phyloP scores from a whole-genome alignment of 1,140 invertebrate species.

The Zaprionus davidi region DNA sequence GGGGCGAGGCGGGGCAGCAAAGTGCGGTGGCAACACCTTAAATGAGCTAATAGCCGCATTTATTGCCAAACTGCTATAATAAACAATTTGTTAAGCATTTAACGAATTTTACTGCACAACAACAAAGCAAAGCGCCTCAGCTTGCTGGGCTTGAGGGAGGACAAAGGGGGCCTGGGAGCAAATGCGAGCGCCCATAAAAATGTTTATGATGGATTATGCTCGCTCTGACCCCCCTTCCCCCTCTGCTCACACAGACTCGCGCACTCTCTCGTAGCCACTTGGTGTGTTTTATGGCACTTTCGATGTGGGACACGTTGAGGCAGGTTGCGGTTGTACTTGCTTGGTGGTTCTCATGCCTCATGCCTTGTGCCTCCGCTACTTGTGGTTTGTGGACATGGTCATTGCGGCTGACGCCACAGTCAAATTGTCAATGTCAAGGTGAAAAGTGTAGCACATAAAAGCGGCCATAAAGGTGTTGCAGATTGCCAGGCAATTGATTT shows the following conservation, averaged over 20 bases:
- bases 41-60: slow-evolving; percentile 78
- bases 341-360: slow-evolving; percentile 11
- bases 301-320: slow-evolving; percentile 75
- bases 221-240: slow-evolving; percentile 21
- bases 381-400: slow-evolving; percentile 44
- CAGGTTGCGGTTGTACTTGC: slow-evolving; percentile 60
- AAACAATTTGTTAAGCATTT: slow-evolving; percentile 82
- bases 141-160: background rate
- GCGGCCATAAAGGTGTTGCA: slow-evolving; percentile 74
- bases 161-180: slow-evolving; percentile 1
- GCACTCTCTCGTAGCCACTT: slow-evolving; percentile 55
- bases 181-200: slow-evolving; percentile 77
- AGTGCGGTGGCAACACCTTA: slow-evolving; percentile 78
- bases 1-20: slow-evolving; percentile 28
- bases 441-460: slow-evolving; percentile 78
- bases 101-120: slow-evolving; percentile 77
- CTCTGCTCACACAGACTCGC: slow-evolving; percentile 26
- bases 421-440: slow-evolving; percentile 76
- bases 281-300: slow-evolving; percentile 73
- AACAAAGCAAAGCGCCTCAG: slow-evolving; percentile 37
- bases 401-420: slow-evolving; percentile 47
- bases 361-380: background rate
- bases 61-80: slow-evolving; percentile 80
- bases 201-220: slow-evolving; percentile 83
- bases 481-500: slow-evolving; percentile 65